Percentiles rank a stretch among this genome's conserved stretches.
Evolutionary conservation across 1,140 invertebrate genomes (phyloP).

Genomic region (Diprion similis): DNA sequence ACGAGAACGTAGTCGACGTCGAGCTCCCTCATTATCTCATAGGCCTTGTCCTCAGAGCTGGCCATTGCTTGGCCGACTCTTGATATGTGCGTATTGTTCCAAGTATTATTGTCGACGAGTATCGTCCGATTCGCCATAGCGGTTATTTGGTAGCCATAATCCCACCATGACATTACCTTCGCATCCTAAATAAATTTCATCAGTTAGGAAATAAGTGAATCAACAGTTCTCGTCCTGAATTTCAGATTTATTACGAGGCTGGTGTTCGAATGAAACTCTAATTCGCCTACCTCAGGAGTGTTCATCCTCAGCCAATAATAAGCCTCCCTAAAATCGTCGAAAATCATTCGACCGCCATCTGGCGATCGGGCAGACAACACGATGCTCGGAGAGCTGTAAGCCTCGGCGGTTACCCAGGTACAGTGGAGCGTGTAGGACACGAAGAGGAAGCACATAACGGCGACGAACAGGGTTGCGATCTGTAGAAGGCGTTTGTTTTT

Average conservation of each 20-base stretch:
- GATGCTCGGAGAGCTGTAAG: slow-evolving; percentile 97
- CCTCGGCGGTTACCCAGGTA: slow-evolving; percentile 99
- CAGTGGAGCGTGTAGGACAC: slow-evolving; percentile 95
- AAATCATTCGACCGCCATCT: slow-evolving; percentile 94
- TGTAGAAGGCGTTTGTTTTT: slow-evolving; percentile 45
- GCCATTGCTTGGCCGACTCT: slow-evolving; percentile 98
- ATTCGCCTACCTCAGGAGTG: slow-evolving; percentile 78
- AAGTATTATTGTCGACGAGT: slow-evolving; percentile 99
- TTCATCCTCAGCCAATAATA: slow-evolving; percentile 99
- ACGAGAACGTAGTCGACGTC: slow-evolving; percentile 98
- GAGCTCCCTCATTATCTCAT: slow-evolving; percentile 96
- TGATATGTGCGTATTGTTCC: slow-evolving; percentile 99
- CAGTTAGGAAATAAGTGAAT: slow-evolving; percentile 6
- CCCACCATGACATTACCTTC: slow-evolving; percentile 99
- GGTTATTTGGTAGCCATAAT: slow-evolving; percentile 99
- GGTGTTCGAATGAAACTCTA: slow-evolving; percentile 8
- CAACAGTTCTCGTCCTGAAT: too few species aligned
- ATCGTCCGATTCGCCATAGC: slow-evolving; percentile 99
- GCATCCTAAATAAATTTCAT: slow-evolving; percentile 72
- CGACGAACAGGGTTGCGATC: slow-evolving; percentile 87
- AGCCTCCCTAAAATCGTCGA: slow-evolving; percentile 97
- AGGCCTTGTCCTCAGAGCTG: slow-evolving; percentile 93
- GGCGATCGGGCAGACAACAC: slow-evolving; percentile 94
- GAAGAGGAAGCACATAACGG: slow-evolving; percentile 84
- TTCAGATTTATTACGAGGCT: neutral